Evolutionary conservation across 2,888 invertebrate genomes (phyloP), one percentile per base, ranked within the genome.

Genomic region (Scaeva pyrastri): DNA sequence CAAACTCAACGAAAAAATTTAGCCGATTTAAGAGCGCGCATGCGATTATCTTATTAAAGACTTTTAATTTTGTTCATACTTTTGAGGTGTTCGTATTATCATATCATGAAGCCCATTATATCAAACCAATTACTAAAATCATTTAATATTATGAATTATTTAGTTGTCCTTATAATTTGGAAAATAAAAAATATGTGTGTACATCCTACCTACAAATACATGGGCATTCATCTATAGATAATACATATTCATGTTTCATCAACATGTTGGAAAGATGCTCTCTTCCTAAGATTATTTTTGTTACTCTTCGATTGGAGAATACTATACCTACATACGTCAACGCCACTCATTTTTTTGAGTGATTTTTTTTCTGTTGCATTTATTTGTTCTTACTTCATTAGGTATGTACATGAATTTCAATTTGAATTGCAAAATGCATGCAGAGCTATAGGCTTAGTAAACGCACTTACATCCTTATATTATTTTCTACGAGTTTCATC

Each of bases 1-100:
- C 83, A 79, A 70, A 77, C 81, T 85, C 73, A 85, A 85, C 85
- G 85, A 85, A 6, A 76, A 36, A 56, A 39, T n/a, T 21, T 31
- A 62, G 31, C n/a, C n/a, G 77, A 6, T 16, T 23, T 11, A 16
- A 73, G 80, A 85, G 85, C 62, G 85, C 85, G 85, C 85, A 85
- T 85, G 85, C 73, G 80, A 68, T 21, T 56, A 21, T 39, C 31
- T 31, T 14, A 16, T 62, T 1, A 21, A 8, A 2, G 11, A 60
- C 50, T 21, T 19, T 64, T 45, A 26, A 19, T 31, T 50, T 71
- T 75, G 55, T 56, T 48, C 21, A 58, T 58, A 2, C 50, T 72
- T 71, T 60, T 36, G 12, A 26, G 31, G 16, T 21, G 48, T 45
- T 50, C 56, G 41, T 39, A 71, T 26, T 3, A 16, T 12, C 12